Base-by-base conservation (phyloP, 2,888 invertebrate genomes). In the Cosmopolites sordidus region DNA sequence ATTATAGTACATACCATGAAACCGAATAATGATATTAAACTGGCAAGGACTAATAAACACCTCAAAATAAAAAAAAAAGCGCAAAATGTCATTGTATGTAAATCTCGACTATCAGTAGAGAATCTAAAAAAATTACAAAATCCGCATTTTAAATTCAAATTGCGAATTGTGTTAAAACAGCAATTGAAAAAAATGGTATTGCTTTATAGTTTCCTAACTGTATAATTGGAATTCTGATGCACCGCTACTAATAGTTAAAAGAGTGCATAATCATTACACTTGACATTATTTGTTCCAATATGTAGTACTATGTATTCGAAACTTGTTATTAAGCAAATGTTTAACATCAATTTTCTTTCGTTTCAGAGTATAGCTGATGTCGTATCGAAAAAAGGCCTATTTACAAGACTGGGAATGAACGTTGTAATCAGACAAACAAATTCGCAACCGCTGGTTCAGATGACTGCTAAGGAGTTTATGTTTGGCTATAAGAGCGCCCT, bases 381-480 rank as follows among this genome's bases (percentile, higher is more conserved):
- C 37, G 86, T 86, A 22, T 79, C 85, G 0, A 79, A 82, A 37
- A 77, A 83, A 48, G 79, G 82, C 1, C 77, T 82, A 56, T 75
- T 90, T 60, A 80, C 86, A 0, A 78, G 84, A 3, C 74, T 86
- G 59, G 87, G 83, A 0, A 72, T 92, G 8, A 89, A 89, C 70
- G 73, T 86, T 38, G 67, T 92, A 1, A 84, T 92, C 44, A 69
- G 78, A 1, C 76, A 86, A 50, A 85, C 88, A 0, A 78, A 84
- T 29, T 79, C 84, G 2, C 75, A 82, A 60, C 89, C 92, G 0
- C 75, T 93, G 15, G 83, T 86, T 2, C 75, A 79, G 66, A 89
- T 91, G 86, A 89, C 90, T 0, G 92, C 92, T 0, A 81, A 74
- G 56, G 91, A 92, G 70, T 90, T 92, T 71, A 89, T 93, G 89